Percentiles rank a stretch among this genome's conserved stretches.
These are phyloP conservation scores for Prunella strophiata DNA, from an alignment of 2,797 vertebrate species.

Conservation along the genomic window DNA sequence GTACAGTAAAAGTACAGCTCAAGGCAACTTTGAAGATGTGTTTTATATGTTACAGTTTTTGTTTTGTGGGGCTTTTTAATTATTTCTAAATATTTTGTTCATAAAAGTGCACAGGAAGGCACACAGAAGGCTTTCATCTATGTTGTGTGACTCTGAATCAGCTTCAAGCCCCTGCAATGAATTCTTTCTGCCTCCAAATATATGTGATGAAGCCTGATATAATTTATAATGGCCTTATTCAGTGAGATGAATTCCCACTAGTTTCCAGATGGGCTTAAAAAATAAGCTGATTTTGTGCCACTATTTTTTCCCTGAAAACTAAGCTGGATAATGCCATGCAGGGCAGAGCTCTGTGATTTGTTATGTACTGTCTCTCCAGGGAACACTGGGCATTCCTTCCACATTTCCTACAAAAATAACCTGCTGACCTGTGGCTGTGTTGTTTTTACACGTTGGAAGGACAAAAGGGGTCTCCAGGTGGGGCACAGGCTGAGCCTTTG, in stretches of 20 bases:
- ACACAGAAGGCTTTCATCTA: background rate
- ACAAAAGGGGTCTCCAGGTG: fast-evolving
- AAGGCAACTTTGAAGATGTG: background rate
- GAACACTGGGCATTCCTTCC: background rate
- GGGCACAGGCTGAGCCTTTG: background rate
- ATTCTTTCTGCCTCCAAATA: background rate
- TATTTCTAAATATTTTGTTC: background rate
- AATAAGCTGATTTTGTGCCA: conserved; percentile 35
- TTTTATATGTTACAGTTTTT: background rate
- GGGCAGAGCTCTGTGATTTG: background rate
- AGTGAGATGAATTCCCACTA: background rate
- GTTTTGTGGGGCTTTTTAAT: background rate
- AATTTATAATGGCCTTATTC: background rate
- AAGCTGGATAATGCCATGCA: conserved; percentile 6
- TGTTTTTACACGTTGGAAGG: fast-evolving
- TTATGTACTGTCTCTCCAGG: background rate
- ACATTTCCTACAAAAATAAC: background rate
- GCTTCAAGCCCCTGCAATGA: background rate
- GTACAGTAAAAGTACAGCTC: background rate
- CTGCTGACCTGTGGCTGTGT: fast-evolving
- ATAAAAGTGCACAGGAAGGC: background rate
- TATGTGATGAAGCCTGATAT: background rate
- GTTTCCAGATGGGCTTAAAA: conserved; percentile 29
- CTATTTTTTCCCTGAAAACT: background rate
- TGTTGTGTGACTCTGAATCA: background rate